These are phyloP conservation scores for Nomada ruficornis DNA, from an alignment of 2,888 invertebrate species.

Conservation along the genomic window DNA sequence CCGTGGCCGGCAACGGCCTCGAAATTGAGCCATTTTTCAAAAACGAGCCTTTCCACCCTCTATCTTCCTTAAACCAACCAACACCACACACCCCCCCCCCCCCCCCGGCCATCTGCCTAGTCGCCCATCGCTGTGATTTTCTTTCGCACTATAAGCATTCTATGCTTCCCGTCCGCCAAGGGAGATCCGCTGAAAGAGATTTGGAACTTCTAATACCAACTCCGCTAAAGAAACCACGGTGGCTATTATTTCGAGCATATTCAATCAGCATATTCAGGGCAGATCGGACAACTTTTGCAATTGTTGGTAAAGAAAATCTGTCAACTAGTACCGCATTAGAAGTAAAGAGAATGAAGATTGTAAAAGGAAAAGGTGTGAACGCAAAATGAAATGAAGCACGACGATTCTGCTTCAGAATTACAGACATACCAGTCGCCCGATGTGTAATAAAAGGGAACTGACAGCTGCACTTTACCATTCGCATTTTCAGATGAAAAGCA, in stretches of 20 bases:
- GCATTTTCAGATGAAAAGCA: conserved; percentile 34
- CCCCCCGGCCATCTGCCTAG: neutral
- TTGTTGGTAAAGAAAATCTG: too few species aligned
- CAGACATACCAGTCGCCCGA: neutral
- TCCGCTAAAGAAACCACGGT: too few species aligned
- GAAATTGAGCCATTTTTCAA: conserved; percentile 69
- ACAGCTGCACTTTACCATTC: conserved; percentile 24
- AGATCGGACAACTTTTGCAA: too few species aligned
- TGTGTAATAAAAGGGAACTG: neutral
- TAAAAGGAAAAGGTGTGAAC: neutral
- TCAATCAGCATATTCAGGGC: too few species aligned
- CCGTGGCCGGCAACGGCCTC: conserved; percentile 33
- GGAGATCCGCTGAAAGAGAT: too few species aligned
- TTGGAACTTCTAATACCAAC: too few species aligned
- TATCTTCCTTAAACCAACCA: neutral
- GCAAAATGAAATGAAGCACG: neutral
- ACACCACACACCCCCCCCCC: too few species aligned
- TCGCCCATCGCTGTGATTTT: conserved; percentile 1
- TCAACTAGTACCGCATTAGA: too few species aligned
- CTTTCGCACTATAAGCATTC: conserved; percentile 9
- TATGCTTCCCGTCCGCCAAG: too few species aligned
- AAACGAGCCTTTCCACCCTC: conserved; percentile 50
- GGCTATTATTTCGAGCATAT: too few species aligned
- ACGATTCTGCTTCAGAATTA: neutral
- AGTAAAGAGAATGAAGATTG: neutral